phyloP scores from a whole-genome alignment of 1,140 invertebrate genomes.

The Drosophila bocqueti region DNA sequence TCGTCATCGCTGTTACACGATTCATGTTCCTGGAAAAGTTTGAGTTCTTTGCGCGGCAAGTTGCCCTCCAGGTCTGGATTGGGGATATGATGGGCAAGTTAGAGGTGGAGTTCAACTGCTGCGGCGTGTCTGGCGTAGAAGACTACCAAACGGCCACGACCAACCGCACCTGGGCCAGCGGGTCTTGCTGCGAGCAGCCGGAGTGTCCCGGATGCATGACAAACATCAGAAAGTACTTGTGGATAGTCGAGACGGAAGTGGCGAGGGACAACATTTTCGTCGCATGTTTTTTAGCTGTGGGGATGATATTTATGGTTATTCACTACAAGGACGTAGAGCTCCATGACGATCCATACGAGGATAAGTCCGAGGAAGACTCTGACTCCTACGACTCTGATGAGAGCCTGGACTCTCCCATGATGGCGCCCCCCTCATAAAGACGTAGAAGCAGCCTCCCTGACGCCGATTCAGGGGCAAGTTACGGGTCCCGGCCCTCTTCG shows the following conservation, averaged over 20 bases:
- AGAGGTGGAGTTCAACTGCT: constrained; percentile 47
- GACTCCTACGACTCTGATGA: neutral
- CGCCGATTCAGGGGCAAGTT: constrained; percentile 51
- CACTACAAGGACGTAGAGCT: constrained; percentile 10
- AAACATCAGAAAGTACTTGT: constrained; percentile 19
- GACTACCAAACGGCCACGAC: constrained; percentile 36
- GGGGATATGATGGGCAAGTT: neutral
- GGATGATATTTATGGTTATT: constrained; percentile 20
- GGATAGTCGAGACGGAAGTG: constrained; percentile 51
- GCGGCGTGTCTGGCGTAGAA: constrained; percentile 39
- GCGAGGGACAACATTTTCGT: constrained; percentile 58
- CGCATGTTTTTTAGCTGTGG: constrained; percentile 22
- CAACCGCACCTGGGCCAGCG: constrained; percentile 47
- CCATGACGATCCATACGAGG: constrained; percentile 26
- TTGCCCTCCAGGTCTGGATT: constrained; percentile 40
- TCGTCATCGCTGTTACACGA: constrained; percentile 31
- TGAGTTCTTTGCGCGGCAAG: constrained; percentile 14
- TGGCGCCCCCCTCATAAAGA: neutral
- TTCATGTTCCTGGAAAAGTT: constrained; percentile 5
- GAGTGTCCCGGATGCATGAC: constrained; percentile 39
- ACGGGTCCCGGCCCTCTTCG: constrained; percentile 50
- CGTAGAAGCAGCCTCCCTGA: neutral
- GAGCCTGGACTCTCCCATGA: neutral
- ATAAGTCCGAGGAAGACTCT: constrained; percentile 3
- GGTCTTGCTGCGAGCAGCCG: constrained; percentile 40